These are phyloP conservation scores for Hemistola chrysoprasaria DNA, from an alignment of 2,888 invertebrate genomes.

Conservation along the genomic window DNA sequence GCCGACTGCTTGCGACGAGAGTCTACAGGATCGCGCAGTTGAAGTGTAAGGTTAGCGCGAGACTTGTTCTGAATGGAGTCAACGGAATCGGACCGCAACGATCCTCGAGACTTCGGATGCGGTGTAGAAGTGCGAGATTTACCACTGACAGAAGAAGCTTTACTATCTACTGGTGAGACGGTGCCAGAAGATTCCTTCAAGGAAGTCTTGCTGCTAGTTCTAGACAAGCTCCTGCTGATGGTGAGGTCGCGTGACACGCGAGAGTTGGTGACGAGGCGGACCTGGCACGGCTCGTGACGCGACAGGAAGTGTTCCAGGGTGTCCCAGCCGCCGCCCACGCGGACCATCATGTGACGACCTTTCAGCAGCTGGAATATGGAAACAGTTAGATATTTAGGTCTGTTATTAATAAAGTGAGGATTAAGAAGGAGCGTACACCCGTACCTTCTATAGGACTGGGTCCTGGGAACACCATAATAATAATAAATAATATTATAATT, in stretches of 20 bases:
- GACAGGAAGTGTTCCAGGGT: constrained; percentile 95
- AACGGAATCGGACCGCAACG: constrained; percentile 45
- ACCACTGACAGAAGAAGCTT: constrained; percentile 46
- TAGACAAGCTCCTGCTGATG: constrained; percentile 37
- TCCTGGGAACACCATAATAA: no score
- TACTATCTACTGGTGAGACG: constrained; percentile 42
- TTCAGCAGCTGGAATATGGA: constrained; percentile 86
- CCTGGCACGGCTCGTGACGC: constrained; percentile 94
- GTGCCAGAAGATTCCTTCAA: no score
- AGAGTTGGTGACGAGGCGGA: constrained; percentile 79
- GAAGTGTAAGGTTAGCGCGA: no score
- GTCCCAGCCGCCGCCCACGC: constrained; percentile 97
- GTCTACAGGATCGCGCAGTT: no score
- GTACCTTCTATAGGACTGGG: no score
- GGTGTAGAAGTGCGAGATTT: constrained; percentile 45
- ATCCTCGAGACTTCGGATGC: no score
- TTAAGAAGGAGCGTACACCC: no score
- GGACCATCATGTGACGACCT: constrained; percentile 97
- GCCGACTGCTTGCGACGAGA: no score
- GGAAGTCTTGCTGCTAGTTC: constrained; percentile 51
- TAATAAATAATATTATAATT: no score
- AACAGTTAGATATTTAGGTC: no score
- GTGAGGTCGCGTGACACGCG: constrained; percentile 36
- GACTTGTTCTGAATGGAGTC: constrained; percentile 24
- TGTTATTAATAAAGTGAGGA: no score